Evolutionary conservation across 2,797 vertebrate species (phyloP).

Genomic region (Spinibarbus caldwelli): DNA sequence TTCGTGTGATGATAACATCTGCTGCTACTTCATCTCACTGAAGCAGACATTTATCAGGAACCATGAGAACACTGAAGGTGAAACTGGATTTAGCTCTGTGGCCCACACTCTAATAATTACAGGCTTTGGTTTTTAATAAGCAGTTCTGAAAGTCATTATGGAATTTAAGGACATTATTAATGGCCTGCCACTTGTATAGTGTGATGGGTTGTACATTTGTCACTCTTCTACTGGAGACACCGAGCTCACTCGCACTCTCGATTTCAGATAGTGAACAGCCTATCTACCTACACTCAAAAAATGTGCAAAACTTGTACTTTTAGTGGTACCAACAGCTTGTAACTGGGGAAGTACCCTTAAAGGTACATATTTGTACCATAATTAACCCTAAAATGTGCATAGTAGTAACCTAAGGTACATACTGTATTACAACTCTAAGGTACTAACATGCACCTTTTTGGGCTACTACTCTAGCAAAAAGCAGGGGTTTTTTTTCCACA

Average conservation of each 20-base stretch:
- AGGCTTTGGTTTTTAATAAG: slow-evolving; percentile 50
- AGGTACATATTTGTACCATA: neutral
- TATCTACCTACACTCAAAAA: neutral
- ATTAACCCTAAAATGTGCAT: neutral
- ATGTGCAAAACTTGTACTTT: neutral
- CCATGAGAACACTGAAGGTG: slow-evolving; percentile 32
- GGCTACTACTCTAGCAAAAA: neutral
- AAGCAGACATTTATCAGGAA: slow-evolving; percentile 12
- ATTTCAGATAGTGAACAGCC: neutral
- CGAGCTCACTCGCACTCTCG: neutral
- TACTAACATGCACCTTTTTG: neutral
- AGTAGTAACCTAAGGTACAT: neutral
- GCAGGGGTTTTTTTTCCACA: too few species aligned
- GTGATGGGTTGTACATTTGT: slow-evolving; percentile 19
- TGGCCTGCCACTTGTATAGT: neutral
- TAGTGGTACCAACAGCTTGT: neutral
- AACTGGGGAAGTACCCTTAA: neutral
- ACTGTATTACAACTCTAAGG: too few species aligned
- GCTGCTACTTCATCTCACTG: slow-evolving; percentile 10
- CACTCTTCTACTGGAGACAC: neutral
- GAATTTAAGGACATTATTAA: slow-evolving; percentile 19
- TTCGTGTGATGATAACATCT: slow-evolving; percentile 28
- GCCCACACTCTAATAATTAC: slow-evolving; percentile 49
- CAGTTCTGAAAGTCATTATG: slow-evolving; percentile 37
- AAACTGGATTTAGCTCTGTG: slow-evolving; percentile 43